A percentile compares a stretch with the other conserved stretches of the same genome.
Conservation (phyloP, 1,140 invertebrate species). For the Neomicropteryx cornuta region DNA sequence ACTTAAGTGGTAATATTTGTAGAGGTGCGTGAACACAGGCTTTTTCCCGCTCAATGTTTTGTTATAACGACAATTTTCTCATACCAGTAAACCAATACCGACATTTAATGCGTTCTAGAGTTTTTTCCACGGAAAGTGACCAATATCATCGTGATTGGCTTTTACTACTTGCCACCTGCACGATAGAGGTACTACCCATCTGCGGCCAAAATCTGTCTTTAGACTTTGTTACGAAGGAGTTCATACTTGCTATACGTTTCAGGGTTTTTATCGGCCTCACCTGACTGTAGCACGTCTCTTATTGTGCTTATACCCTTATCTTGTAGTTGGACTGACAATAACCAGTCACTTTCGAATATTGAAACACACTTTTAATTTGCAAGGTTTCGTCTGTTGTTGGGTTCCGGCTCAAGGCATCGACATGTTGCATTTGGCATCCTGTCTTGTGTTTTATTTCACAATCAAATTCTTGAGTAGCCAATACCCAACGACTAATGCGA, state of each 20-base stretch:
- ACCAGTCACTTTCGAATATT: constrained; percentile 15
- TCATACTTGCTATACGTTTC: constrained; percentile 11
- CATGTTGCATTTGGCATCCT: constrained; percentile 20
- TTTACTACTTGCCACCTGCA: constrained; percentile 12
- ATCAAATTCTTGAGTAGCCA: constrained; percentile 15
- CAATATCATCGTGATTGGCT: constrained; percentile 10
- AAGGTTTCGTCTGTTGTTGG: constrained; percentile 6
- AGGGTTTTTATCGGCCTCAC: constrained; percentile 4
- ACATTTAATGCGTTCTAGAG: constrained; percentile 6
- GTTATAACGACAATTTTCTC: constrained; percentile 16
- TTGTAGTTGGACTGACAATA: constrained; percentile 18
- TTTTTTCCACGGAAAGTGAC: constrained; percentile 7
- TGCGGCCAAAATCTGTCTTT: constrained; percentile 11
- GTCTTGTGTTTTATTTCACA: constrained; percentile 16
- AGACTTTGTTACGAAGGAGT: constrained; percentile 8
- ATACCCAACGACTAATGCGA: constrained; percentile 16
- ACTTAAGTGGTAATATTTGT: no score
- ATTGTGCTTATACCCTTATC: constrained; percentile 12
- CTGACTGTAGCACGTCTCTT: constrained; percentile 11
- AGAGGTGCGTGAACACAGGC: no score
- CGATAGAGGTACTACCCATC: constrained; percentile 13
- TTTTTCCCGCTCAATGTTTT: constrained; percentile 16
- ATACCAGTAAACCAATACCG: constrained; percentile 14
- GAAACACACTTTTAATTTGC: no score
- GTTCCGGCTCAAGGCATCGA: constrained; percentile 25